phyloP scores from a whole-genome alignment of 2,797 vertebrate species.

The Antennarius maculatus region DNA sequence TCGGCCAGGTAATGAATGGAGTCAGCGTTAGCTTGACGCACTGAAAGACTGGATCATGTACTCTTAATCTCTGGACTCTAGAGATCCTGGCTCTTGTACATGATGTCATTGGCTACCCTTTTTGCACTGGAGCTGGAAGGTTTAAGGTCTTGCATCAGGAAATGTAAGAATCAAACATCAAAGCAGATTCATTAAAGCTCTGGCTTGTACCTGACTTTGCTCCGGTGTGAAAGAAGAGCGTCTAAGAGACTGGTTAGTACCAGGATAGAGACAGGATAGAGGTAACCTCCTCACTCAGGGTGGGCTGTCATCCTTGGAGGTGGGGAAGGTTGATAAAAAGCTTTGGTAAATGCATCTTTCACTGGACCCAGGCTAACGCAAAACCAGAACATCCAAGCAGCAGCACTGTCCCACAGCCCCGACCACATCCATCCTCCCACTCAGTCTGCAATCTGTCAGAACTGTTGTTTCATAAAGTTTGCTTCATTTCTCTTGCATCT shows the following conservation, averaged over 20 bases:
- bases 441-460: constrained; percentile 41
- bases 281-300: constrained; percentile 36
- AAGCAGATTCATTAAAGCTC: constrained; percentile 63
- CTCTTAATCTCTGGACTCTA: constrained; percentile 55
- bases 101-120: constrained; percentile 70
- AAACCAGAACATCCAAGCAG: constrained; percentile 40
- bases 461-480: constrained; percentile 48
- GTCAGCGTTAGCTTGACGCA: constrained; percentile 61
- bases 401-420: constrained; percentile 39
- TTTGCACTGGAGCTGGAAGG: constrained; percentile 52
- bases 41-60: constrained; percentile 55
- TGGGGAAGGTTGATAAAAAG: constrained; percentile 33
- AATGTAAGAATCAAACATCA: constrained; percentile 57
- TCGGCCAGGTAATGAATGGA: constrained; percentile 90
- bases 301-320: constrained; percentile 36
- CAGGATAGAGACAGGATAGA: constrained; percentile 54
- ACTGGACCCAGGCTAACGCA: constrained; percentile 50
- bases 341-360: constrained; percentile 48
- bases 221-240: constrained; percentile 44
- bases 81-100: constrained; percentile 68
- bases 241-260: constrained; percentile 52
- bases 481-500: constrained; percentile 22
- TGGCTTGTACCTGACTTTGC: constrained; percentile 63
- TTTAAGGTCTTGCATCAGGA: constrained; percentile 54
- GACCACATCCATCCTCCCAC: constrained; percentile 39